Conservation (phyloP, 2,888 invertebrate genomes). For the Epiblema foenella region DNA sequence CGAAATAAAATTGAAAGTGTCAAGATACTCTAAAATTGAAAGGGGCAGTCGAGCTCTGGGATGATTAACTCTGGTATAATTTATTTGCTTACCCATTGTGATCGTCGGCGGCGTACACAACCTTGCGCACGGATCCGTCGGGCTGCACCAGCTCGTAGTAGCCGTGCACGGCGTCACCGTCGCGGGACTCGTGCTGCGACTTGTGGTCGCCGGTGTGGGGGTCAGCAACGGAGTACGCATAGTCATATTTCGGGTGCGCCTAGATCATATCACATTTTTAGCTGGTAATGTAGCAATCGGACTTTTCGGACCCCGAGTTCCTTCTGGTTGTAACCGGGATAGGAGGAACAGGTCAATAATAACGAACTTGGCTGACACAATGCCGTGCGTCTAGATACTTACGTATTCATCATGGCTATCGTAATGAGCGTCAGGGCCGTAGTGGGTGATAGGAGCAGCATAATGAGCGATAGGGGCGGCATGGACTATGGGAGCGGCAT, state of each 20-base stretch:
- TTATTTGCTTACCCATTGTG: slow-evolving; percentile 75
- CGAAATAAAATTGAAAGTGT: too few relatives aligned
- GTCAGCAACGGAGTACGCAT: slow-evolving; percentile 82
- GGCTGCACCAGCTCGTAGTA: slow-evolving; percentile 85
- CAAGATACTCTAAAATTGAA: too few relatives aligned
- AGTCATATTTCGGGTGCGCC: slow-evolving; percentile 76
- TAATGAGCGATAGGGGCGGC: slow-evolving; percentile 48
- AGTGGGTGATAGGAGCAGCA: slow-evolving; percentile 46
- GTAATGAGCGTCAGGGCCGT: slow-evolving; percentile 49
- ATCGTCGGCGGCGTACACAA: slow-evolving; percentile 80
- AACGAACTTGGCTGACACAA: too few relatives aligned
- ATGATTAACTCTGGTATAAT: neutral
- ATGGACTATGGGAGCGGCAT: slow-evolving; percentile 42
- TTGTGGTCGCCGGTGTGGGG: slow-evolving; percentile 85
- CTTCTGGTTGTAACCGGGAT: neutral
- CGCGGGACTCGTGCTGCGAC: slow-evolving; percentile 80
- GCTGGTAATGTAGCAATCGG: too few relatives aligned
- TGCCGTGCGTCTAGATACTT: too few relatives aligned
- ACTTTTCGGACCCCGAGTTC: too few relatives aligned
- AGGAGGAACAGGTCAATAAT: neutral
- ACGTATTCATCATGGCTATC: slow-evolving; percentile 55
- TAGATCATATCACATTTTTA: slow-evolving; percentile 45
- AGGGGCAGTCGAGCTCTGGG: too few relatives aligned
- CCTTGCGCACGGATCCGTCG: slow-evolving; percentile 81
- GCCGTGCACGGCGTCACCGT: slow-evolving; percentile 84